These are phyloP conservation scores for Vannuccia rotundouncinata DNA, from an alignment of 2,888 invertebrate species.

Conservation along the genomic window DNA sequence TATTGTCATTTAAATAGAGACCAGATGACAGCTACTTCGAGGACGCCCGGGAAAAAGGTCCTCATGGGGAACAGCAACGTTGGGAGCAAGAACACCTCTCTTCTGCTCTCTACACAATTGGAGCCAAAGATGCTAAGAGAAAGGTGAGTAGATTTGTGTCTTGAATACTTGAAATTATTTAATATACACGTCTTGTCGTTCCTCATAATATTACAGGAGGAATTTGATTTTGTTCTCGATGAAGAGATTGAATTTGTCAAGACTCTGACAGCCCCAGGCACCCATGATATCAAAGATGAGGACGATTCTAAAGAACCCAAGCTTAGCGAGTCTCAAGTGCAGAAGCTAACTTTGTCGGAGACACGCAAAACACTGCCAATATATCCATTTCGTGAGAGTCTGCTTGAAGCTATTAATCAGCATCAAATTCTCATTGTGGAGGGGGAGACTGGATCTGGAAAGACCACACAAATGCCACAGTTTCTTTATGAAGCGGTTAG, in stretches of 20 bases:
- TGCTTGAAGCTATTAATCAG: conserved; percentile 74
- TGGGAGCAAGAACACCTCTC: conserved; percentile 97
- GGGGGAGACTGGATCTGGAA: conserved; percentile 68
- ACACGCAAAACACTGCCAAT: conserved; percentile 86
- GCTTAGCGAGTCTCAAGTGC: conserved; percentile 66
- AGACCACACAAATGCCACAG: conserved; percentile 62
- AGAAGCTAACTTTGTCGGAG: conserved; percentile 74
- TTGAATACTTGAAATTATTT: too few relatives aligned
- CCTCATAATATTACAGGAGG: too few relatives aligned
- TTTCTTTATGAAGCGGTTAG: conserved; percentile 60
- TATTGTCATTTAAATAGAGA: conserved; percentile 44
- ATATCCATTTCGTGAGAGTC: conserved; percentile 77
- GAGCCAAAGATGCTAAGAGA: conserved; percentile 72
- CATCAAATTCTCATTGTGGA: conserved; percentile 78
- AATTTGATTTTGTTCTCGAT: conserved; percentile 85
- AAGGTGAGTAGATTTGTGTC: background rate
- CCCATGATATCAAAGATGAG: conserved; percentile 47
- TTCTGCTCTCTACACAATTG: conserved; percentile 83
- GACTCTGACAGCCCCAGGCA: conserved; percentile 59
- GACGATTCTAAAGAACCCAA: conserved; percentile 54
- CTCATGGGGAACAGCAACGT: conserved; percentile 66
- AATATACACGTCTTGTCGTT: too few relatives aligned
- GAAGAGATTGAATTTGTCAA: conserved; percentile 97
- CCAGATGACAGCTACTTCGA: conserved; percentile 53
- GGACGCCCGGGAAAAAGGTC: conserved; percentile 70